Evolutionary conservation across 1,140 invertebrate species (phyloP), one percentile per base, ranked within the genome.

Genomic region (Apocrypta bakeri): DNA sequence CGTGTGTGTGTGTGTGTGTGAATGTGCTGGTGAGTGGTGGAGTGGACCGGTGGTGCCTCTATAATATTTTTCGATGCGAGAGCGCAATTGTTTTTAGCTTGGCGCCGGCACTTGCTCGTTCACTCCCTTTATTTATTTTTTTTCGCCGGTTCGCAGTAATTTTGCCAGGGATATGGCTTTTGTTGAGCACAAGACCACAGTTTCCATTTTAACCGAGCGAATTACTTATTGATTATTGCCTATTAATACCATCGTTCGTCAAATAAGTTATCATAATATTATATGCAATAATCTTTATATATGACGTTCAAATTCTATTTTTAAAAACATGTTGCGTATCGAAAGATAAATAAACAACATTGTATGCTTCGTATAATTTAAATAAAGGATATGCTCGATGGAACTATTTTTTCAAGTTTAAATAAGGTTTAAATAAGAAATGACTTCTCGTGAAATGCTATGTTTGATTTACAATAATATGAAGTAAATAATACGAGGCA

Each of bases 31-130:
- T 37, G 37, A 6, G 37, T 11, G 42, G 12, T n/a, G 21, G 33
- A 1, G 37, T 21, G 37, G 17, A 33, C n/a, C n/a, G n/a, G n/a
- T n/a, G 29, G 25, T 69, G 31, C 14, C 2, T 78, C 33, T 68
- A 27, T 40, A 66, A 77, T 64, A 66, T 37, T 78, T 66, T 63
- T 76, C 48, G 17, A 63, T 63, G 17, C 63, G 63, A 66, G 63
- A 25, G 24, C 25, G 25, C 25, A 63, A 33, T 76, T 76, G 27
- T 63, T 76, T 75, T 24, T 68, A 37, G 14, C 33, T 33, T 7
- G 17, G 29, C 71, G 17, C 48, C 7, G 6, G 17, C 48, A 14
- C 48, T 56, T 21, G 25, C 24, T 37, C 21, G 11, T 64, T 64
- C 7, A 21, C 27, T n/a, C 27, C 17, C 27, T 29, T 24, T 75